Base-by-base conservation (phyloP, 1,140 invertebrate species). In the Trichonephila clavata region DNA sequence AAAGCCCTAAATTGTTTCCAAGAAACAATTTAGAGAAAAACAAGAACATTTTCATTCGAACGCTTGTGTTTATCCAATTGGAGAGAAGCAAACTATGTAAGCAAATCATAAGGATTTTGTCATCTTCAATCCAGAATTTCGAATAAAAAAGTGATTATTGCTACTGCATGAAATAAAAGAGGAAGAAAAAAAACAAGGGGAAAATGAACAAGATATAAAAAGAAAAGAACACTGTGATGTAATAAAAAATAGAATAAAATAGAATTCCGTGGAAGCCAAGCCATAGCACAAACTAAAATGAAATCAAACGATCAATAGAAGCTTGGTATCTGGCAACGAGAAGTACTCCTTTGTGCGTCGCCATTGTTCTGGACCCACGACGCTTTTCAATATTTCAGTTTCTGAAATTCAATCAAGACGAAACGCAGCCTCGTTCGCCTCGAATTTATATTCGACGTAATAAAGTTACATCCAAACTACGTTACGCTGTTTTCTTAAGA, bases 271-370 rank as follows among this genome's bases (percentile, higher is more conserved):
- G 20, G 89, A 90, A 90, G 71, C 57, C 21, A 65, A 65, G 80
- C 90, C 57, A 32, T 61, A 87, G 60, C 86, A 87, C 86, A 83
- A 83, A 87, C 86, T 87, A 93, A 93, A 93, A 93, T 93, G 92
- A 93, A 93, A 93, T 93, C 92, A 93, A 93, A 93, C 92, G 92
- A 93, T 93, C 92, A 93, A 93, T 93, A 93, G 92, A 81, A 93
- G 92, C 24, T 68, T 65, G 92, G 89, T 84, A 87, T 93, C 92
- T 93, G 92, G 92, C 92, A 93, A 93, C 92, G 92, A 88, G 92
- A 93, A 93, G 68, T 80, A 50, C 86, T 93, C 92, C 92, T 93
- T 93, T 93, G 92, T 93, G 92, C 92, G 92, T 61, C 92, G 92
- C 92, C 92, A 93, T 93, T 93, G 92, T 93, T 93, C 92, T 93